phyloP scores from a whole-genome alignment of 35 echinoderm and acorn worm genomes.

The Lytechinus pictus region DNA sequence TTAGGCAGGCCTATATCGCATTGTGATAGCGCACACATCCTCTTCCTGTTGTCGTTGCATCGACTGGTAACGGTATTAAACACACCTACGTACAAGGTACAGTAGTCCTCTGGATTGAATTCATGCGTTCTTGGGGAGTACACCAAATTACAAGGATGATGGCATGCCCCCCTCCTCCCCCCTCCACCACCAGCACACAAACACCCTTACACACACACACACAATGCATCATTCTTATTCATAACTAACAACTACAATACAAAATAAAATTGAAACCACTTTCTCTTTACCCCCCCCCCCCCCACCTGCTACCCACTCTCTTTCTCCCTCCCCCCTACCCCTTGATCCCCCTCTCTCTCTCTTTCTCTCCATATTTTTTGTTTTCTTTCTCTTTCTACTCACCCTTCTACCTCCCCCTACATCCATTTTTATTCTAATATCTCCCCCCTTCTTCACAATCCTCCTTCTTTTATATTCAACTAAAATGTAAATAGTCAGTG shows the following conservation, averaged over 20 bases:
- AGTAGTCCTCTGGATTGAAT: not conserved
- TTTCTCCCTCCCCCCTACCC: too few relatives aligned
- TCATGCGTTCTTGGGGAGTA: not conserved
- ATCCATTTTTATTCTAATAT: too few relatives aligned
- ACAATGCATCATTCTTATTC: too few relatives aligned
- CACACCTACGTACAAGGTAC: not conserved
- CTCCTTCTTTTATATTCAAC: not conserved
- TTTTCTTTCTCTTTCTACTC: too few relatives aligned
- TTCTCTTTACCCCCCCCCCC: not conserved
- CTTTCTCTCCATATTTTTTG: too few relatives aligned
- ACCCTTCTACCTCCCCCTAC: too few relatives aligned
- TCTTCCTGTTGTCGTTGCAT: constrained; percentile 25
- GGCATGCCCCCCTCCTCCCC: not conserved
- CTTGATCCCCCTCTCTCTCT: too few relatives aligned
- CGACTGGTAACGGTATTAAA: not conserved
- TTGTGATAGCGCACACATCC: constrained; percentile 21
- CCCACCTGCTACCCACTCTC: not conserved
- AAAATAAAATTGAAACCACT: not conserved
- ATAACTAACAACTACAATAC: too few relatives aligned
- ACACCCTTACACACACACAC: too few relatives aligned
- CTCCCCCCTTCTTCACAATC: not conserved
- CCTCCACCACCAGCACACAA: too few relatives aligned
- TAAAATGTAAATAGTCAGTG: not conserved
- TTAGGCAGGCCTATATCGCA: not conserved
- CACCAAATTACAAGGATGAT: not conserved